These are phyloP conservation scores for Linurgus olivaceus DNA, from an alignment of 2,797 vertebrate species.

Conservation along the genomic window DNA sequence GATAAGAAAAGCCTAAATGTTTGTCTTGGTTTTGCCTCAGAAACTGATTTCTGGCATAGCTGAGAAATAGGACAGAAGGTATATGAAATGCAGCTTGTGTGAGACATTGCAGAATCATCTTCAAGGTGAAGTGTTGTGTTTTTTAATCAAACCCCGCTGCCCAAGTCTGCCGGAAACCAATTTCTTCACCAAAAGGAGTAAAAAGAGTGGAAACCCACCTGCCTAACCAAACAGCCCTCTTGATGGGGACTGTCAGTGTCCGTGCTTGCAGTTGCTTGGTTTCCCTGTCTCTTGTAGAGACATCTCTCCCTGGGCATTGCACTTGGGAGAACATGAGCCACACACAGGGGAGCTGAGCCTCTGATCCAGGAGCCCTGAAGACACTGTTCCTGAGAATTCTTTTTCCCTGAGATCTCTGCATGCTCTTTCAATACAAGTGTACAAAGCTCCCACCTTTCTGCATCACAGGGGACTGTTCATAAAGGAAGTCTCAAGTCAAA, in stretches of 20 bases:
- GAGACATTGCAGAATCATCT: neutral
- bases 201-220: neutral
- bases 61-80: neutral
- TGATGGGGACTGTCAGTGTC: neutral
- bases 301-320: neutral
- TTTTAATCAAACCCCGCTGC: neutral
- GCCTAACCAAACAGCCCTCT: neutral
- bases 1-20: neutral
- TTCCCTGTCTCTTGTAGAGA: neutral
- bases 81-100: neutral
- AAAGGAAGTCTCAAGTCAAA: neutral
- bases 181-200: neutral
- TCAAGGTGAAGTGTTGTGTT: neutral
- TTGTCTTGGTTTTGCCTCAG: neutral
- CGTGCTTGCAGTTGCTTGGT: neutral
- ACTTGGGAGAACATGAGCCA: neutral
- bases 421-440: neutral
- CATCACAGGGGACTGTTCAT: neutral
- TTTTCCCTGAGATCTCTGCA: neutral
- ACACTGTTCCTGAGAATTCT: neutral
- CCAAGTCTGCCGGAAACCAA: neutral
- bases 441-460: neutral
- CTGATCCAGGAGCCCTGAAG: neutral
- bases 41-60: neutral
- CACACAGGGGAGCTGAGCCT: neutral